Evolutionary conservation across 1,140 invertebrate species (phyloP), one percentile per base, ranked within the genome.

Genomic region (Periplaneta americana): DNA sequence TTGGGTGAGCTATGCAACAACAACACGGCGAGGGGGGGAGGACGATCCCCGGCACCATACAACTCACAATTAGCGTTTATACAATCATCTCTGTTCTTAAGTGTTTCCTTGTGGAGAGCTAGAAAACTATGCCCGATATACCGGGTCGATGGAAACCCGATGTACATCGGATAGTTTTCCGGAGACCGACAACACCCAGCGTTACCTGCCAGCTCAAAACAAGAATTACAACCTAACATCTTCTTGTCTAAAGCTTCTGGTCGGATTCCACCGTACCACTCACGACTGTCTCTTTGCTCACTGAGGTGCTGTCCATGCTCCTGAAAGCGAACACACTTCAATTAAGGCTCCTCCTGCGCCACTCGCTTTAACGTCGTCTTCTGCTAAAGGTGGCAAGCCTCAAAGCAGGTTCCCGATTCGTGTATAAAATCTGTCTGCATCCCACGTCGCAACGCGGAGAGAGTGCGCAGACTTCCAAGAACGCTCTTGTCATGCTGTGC

Each of bases 1-100:
- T 81, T 83, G 83, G 84, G 84, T 84, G 82, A 85, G 78, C 82
- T 83, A 81, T 66, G 79, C 82, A 84, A 84, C 66, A 78, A 76
- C 34, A 83, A 34, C 34, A 74, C 81, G 28, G 75, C 22, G 28
- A 32, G 77, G 28, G 35, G n/a, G 77, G 22, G 35, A 78, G 18
- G 77, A 15, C 39, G 17, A 48, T 48, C 39, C 39, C 39, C 39
- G n/a, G 15, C 22, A 66, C 28, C 48, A 66, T 8, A 28, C 39
- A 66, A 66, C 48, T 66, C 48, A 28, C 48, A 66, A 22, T n/a
- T n/a, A 66, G 22, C 10, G 15, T 13, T n/a, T n/a, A n/a, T n/a
- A 66, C 28, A 1, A 66, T 48, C 39, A 48, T 48, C 39, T 48
- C n/a, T 48, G 17, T 22, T 48, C n/a, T 48, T 48, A 15, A 9